These are phyloP conservation scores for Sceliomorpha sp. DNA, from an alignment of 2,888 invertebrate species.

Conservation along the genomic window DNA sequence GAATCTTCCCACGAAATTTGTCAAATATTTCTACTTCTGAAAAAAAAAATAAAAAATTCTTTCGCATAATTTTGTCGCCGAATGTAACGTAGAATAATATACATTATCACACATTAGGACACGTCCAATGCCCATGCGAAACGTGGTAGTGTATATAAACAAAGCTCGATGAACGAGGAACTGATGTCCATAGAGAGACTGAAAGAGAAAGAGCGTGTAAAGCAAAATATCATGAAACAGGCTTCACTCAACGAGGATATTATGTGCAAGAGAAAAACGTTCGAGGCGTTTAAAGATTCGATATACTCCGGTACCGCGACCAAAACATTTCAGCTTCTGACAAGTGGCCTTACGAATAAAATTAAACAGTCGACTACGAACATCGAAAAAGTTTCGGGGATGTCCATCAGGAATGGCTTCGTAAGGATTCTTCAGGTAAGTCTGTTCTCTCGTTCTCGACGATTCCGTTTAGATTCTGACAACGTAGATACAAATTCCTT, in stretches of 20 bases:
- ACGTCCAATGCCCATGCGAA: conserved; percentile 48
- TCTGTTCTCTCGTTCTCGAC: too few relatives aligned
- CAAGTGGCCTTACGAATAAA: conserved; percentile 90
- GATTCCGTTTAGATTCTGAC: too few relatives aligned
- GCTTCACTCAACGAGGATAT: conserved; percentile 93
- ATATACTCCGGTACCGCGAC: conserved; percentile 87
- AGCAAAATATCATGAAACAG: conserved; percentile 93
- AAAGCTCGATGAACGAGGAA: conserved; percentile 94
- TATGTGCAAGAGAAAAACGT: conserved; percentile 85
- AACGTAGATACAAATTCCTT: too few relatives aligned
- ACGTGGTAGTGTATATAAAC: conserved; percentile 86
- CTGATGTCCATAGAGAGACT: conserved; percentile 92
- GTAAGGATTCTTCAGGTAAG: conserved; percentile 90
- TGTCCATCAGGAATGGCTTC: conserved; percentile 87
- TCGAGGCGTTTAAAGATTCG: conserved; percentile 87
- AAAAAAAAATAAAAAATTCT: too few relatives aligned
- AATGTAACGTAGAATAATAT: background rate
- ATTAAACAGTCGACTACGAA: conserved; percentile 91
- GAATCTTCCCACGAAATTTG: too few relatives aligned
- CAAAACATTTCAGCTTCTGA: conserved; percentile 88
- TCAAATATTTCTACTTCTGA: too few relatives aligned
- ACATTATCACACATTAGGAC: conserved; percentile 12
- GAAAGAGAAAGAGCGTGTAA: conserved; percentile 89
- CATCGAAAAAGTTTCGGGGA: conserved; percentile 89
- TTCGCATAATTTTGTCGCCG: too few relatives aligned